phyloP scores from a whole-genome alignment of 2,888 invertebrate genomes.

The Stomorhina lunata region DNA sequence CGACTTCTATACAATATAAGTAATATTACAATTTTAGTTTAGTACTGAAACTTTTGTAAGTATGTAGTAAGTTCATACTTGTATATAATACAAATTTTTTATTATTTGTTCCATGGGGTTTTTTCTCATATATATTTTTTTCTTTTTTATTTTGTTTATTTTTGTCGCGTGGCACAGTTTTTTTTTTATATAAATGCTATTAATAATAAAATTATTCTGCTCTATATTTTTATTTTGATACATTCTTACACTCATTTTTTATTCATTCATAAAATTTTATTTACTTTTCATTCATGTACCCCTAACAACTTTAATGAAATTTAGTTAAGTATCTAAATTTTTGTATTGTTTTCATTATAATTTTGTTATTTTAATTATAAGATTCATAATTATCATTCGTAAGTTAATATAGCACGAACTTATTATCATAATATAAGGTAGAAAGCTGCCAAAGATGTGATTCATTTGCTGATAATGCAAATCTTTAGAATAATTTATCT shows the following conservation, averaged over 20 bases:
- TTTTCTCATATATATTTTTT: not conserved
- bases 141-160: slow-evolving; percentile 3
- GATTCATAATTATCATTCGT: too few species aligned
- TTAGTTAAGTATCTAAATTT: not conserved
- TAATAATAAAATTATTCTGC: not conserved
- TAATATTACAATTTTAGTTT: too few species aligned
- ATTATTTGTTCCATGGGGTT: not conserved
- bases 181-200: not conserved
- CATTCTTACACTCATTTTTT: not conserved
- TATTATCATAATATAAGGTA: too few species aligned
- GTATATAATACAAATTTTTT: not conserved
- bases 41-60: too few species aligned
- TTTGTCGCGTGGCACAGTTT: slow-evolving; percentile 42
- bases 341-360: not conserved
- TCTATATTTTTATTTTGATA: not conserved
- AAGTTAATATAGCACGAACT: too few species aligned
- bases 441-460: too few species aligned
- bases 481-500: too few species aligned
- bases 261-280: not conserved
- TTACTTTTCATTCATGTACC: not conserved
- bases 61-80: too few species aligned
- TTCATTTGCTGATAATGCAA: too few species aligned
- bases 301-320: not conserved
- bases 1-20: too few species aligned
- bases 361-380: not conserved